A percentile compares a stretch with the other conserved stretches of the same genome.
Evolutionary conservation across 2,113 vertebrate genomes (phyloP).

Genomic region (Alligator sinensis): DNA sequence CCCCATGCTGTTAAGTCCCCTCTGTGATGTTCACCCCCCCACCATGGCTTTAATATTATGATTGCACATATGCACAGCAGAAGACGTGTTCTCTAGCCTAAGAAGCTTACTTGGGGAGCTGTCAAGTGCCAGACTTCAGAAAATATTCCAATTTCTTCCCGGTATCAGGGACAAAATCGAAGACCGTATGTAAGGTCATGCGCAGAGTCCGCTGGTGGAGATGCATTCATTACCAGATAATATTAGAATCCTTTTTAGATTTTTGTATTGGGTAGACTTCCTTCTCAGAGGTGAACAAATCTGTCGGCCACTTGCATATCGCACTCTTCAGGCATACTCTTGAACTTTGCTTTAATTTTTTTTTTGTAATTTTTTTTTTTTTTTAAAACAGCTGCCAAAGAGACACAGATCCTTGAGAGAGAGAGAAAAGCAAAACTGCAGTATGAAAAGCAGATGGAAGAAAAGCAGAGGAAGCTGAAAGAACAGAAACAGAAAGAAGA

Average conservation of each 20-base stretch:
- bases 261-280: not conserved
- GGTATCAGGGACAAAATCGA: not conserved
- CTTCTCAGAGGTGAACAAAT: not conserved
- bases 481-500: conserved; percentile 93
- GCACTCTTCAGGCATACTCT: not conserved
- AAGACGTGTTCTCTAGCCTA: not conserved
- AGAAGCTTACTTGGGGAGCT: conserved; percentile 15
- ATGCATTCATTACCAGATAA: not conserved
- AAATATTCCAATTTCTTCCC: not conserved
- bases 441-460: conserved; percentile 92
- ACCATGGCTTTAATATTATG: not conserved
- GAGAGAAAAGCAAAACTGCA: conserved; percentile 91
- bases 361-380: conserved; percentile 33
- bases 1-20: not conserved
- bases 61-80: not conserved
- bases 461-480: conserved; percentile 88
- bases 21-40: not conserved
- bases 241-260: not conserved
- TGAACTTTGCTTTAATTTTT: conserved; percentile 28
- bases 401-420: conserved; percentile 91
- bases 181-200: not conserved
- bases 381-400: conserved; percentile 83
- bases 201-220: not conserved
- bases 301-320: not conserved
- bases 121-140: not conserved